phyloP scores from a whole-genome alignment of 2,113 vertebrate genomes.

The Pterophyllum scalare region DNA sequence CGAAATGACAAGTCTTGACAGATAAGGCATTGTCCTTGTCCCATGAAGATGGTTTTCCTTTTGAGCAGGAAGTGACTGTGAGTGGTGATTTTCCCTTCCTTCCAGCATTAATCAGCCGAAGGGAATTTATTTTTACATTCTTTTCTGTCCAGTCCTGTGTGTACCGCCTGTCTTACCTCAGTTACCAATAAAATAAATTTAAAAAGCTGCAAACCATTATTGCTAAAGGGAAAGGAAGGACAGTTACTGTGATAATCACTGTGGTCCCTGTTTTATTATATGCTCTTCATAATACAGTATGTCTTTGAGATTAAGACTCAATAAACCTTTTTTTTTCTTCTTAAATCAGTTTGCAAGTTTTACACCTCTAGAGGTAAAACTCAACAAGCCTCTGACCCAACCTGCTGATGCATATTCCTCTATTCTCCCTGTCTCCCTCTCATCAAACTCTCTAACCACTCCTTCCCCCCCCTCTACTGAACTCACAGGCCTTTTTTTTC shows the following conservation, averaged over 20 bases:
- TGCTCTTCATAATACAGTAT: neutral
- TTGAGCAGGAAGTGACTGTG: conserved; percentile 46
- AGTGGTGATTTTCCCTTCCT: conserved; percentile 61
- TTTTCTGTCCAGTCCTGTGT: conserved; percentile 9
- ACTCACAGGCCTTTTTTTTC: conserved; percentile 19
- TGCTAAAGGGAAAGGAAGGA: neutral
- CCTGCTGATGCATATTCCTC: conserved; percentile 45
- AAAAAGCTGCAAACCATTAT: conserved; percentile 20
- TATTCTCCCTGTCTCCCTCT: conserved; percentile 11
- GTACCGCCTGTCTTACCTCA: conserved; percentile 4
- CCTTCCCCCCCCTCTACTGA: conserved; percentile 31
- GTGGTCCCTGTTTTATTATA: neutral
- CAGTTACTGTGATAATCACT: neutral
- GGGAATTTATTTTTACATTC: conserved; percentile 61
- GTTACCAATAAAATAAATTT: neutral
- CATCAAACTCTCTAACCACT: conserved; percentile 29
- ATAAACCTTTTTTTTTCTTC: conserved; percentile 12
- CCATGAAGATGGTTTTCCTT: conserved; percentile 55
- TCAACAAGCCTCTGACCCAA: neutral
- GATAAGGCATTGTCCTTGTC: conserved; percentile 59
- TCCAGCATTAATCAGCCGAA: conserved; percentile 62
- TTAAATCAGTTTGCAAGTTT: conserved; percentile 18
- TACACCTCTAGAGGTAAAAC: neutral
- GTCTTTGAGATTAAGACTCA: neutral
- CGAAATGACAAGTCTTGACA: conserved; percentile 49